phyloP scores from a whole-genome alignment of 2,113 vertebrate genomes.

The Sarotherodon lohbergeri region DNA sequence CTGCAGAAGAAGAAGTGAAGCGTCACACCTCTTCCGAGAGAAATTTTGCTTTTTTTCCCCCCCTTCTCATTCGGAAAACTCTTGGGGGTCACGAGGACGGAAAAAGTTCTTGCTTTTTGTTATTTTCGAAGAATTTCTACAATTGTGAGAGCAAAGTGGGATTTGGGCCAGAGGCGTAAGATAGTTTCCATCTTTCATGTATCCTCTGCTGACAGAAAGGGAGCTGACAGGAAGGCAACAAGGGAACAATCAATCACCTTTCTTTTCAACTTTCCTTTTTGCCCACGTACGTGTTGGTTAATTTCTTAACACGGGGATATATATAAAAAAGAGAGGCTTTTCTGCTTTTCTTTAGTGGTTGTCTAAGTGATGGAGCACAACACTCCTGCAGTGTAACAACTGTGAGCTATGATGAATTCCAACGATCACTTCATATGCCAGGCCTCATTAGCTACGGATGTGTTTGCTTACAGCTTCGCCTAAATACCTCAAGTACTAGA shows the following conservation, averaged over 20 bases:
- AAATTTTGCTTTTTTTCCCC: neutral
- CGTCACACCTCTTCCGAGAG: slow-evolving; percentile 43
- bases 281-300: slow-evolving; percentile 35
- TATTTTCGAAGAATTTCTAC: slow-evolving; percentile 58
- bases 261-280: slow-evolving; percentile 40
- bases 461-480: slow-evolving; percentile 69
- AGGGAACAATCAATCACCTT: slow-evolving; percentile 62
- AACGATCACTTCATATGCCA: slow-evolving; percentile 64
- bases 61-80: slow-evolving; percentile 41
- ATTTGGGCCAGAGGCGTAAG: slow-evolving; percentile 55
- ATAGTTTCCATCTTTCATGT: slow-evolving; percentile 63
- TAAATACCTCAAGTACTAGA: slow-evolving; percentile 57
- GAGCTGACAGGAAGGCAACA: slow-evolving; percentile 56
- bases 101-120: slow-evolving; percentile 51
- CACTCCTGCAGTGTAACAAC: slow-evolving; percentile 32
- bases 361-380: slow-evolving; percentile 43
- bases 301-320: slow-evolving; percentile 46
- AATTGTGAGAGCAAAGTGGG: slow-evolving; percentile 53
- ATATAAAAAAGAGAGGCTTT: neutral
- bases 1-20: slow-evolving; percentile 4
- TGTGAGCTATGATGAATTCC: slow-evolving; percentile 55
- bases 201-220: slow-evolving; percentile 57
- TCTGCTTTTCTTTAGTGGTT: slow-evolving; percentile 8
- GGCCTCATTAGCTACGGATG: slow-evolving; percentile 70
- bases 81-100: slow-evolving; percentile 44